These are phyloP conservation scores for Coptotermes formosanus DNA, from an alignment of 1,140 invertebrate species.

Conservation along the genomic window DNA sequence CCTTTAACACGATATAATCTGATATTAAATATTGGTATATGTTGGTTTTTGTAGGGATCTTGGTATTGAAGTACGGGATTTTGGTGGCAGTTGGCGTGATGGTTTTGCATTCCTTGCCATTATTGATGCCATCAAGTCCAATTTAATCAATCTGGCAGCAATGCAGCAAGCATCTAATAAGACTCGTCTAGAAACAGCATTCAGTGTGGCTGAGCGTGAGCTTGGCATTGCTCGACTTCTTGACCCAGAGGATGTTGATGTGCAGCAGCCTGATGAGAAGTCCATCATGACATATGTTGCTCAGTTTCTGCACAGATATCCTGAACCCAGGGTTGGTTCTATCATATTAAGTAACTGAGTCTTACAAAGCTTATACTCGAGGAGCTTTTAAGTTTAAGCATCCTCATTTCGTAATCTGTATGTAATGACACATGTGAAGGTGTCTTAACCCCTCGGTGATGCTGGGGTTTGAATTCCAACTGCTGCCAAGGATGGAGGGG, in stretches of 20 bases:
- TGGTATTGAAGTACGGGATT: constrained; percentile 88
- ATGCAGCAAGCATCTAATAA: constrained; percentile 75
- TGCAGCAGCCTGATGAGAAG: constrained; percentile 94
- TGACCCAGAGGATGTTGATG: constrained; percentile 97
- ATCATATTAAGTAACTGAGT: background rate
- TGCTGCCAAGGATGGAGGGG: no score
- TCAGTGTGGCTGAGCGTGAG: constrained; percentile 88
- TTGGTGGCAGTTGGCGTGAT: constrained; percentile 95
- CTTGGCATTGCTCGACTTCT: constrained; percentile 90
- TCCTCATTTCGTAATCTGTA: background rate
- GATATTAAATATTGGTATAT: no score
- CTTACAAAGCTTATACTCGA: background rate
- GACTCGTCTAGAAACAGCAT: constrained; percentile 87
- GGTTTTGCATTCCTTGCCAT: constrained; percentile 95
- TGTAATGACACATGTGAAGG: no score
- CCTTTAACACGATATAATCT: no score
- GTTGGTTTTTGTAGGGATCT: constrained; percentile 62
- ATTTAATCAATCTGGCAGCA: constrained; percentile 83
- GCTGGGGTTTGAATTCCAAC: no score
- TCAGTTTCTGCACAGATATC: constrained; percentile 95
- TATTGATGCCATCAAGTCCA: constrained; percentile 92
- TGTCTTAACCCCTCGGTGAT: no score
- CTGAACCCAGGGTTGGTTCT: constrained; percentile 61
- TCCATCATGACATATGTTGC: constrained; percentile 99
- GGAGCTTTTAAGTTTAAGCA: background rate